phyloP scores from a whole-genome alignment of 2,113 vertebrate species.

The Anguilla rostrata region DNA sequence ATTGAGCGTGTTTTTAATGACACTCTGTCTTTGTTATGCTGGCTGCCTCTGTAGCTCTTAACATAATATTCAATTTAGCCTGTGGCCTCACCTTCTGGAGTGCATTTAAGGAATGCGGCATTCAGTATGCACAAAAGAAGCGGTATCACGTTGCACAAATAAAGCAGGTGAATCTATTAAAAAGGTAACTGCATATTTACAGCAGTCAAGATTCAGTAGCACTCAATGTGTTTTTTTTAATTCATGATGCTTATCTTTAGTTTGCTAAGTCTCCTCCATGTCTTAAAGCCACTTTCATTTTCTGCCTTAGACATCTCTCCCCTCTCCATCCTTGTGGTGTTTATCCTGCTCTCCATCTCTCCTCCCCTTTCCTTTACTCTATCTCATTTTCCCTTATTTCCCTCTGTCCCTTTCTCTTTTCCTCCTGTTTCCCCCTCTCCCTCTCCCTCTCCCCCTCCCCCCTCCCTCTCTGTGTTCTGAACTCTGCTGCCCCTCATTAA shows the following conservation, averaged over 20 bases:
- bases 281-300: background rate
- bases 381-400: background rate
- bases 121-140: background rate
- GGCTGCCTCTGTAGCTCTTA: conserved; percentile 37
- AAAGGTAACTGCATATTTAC: background rate
- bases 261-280: background rate
- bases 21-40: conserved; percentile 20
- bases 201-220: background rate
- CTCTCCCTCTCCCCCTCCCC: conserved; percentile 38
- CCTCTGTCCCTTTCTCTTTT: conserved; percentile 18
- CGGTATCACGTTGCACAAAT: background rate
- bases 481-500: conserved; percentile 69
- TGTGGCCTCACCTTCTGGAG: conserved; percentile 26
- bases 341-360: conserved; percentile 14
- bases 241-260: background rate
- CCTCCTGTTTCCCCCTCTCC: conserved; percentile 18
- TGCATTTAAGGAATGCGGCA: background rate
- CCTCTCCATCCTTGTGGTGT: background rate
- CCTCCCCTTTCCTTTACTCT: background rate
- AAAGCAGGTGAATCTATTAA: background rate
- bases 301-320: background rate
- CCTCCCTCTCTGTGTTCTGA: conserved; percentile 37
- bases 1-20: conserved; percentile 36
- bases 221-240: background rate
- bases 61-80: conserved; percentile 23